Base-by-base conservation (phyloP, 2,888 invertebrate species). In the Stegophylla sp. region DNA sequence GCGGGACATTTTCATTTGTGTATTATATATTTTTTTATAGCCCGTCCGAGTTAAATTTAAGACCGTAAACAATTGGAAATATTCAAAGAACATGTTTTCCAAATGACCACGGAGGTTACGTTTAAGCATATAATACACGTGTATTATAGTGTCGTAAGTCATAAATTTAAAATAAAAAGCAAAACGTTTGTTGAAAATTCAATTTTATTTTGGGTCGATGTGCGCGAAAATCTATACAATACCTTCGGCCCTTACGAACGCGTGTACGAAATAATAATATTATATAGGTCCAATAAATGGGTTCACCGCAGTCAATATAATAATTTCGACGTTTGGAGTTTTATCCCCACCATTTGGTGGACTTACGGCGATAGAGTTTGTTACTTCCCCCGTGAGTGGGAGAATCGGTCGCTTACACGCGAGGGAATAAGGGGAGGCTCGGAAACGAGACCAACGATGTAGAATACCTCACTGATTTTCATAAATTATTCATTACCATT, bases 1-100 rank as follows among this genome's bases (percentile, higher is more conserved):
- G 10, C 15, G 17, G 48, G 10, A 34, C 15, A 48, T 48, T 74
- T 48, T 48, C 48, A 17, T 23, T 48, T 1, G 48, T 34, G 7
- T 34, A 34, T n/a, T n/a, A n/a, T n/a, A n/a, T 63, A 20, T 63
- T 20, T 34, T 41, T 74, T 63, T 28, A 74, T 48, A 34, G 74
- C 48, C 48, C 10, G 34, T 48, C 43, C 34, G 12, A 10, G 56
- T 63, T n/a, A 28, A 26, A 63, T 74, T 74, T 63, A 63, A 63
- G 48, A 74, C 61, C 48, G 34, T 63, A 48, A 74, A 74, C 34
- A 48, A 74, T 74, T 63, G 63, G 15, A 48, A 63, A 63, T n/a
- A n/a, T 34, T 74, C 48, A 63, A 34, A 23, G 48, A 74, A 74
- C 17, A 15, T 59, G 34, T 34, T 63, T 23, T 63, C 10, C 34